Evolutionary conservation across 1,140 invertebrate genomes (phyloP).

Genomic region (Hylaeus volcanicus): DNA sequence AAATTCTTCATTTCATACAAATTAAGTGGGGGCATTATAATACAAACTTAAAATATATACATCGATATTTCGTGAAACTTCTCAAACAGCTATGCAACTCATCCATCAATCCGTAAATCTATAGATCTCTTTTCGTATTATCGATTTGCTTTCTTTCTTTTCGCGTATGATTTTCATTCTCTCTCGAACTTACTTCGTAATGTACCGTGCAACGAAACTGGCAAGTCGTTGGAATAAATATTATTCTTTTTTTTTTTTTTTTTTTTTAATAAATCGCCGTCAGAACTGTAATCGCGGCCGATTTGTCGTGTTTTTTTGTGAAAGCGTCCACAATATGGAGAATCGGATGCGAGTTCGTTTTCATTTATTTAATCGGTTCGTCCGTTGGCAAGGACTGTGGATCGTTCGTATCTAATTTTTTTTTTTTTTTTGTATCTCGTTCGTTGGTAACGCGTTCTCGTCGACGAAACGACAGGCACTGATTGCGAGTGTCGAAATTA

Average conservation of each 20-base stretch:
- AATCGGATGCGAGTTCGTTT: slow-evolving; percentile 55
- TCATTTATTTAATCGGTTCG: slow-evolving; percentile 20
- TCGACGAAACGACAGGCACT: slow-evolving; percentile 44
- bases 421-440: not conserved
- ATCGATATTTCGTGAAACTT: slow-evolving; percentile 78
- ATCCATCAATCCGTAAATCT: slow-evolving; percentile 72
- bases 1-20: slow-evolving; percentile 79
- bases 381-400: not conserved
- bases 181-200: slow-evolving; percentile 49
- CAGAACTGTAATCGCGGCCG: slow-evolving; percentile 19
- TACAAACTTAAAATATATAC: slow-evolving; percentile 80
- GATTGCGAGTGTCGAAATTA: slow-evolving; percentile 48
- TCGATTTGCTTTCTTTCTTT: slow-evolving; percentile 53
- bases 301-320: slow-evolving; percentile 58
- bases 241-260: slow-evolving; percentile 40
- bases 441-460: slow-evolving; percentile 1
- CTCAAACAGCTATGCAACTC: slow-evolving; percentile 72
- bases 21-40: slow-evolving; percentile 78
- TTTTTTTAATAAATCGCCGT: slow-evolving; percentile 56
- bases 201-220: slow-evolving; percentile 74
- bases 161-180: slow-evolving; percentile 49
- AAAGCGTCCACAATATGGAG: slow-evolving; percentile 65
- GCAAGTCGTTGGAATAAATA: slow-evolving; percentile 77
- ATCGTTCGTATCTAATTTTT: slow-evolving; percentile 9
- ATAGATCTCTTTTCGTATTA: slow-evolving; percentile 70